A percentile compares a stretch with the other conserved stretches of the same genome.
These are phyloP conservation scores for Gandaritis pyraliata DNA, from an alignment of 2,888 invertebrate species.

Conservation along the genomic window DNA sequence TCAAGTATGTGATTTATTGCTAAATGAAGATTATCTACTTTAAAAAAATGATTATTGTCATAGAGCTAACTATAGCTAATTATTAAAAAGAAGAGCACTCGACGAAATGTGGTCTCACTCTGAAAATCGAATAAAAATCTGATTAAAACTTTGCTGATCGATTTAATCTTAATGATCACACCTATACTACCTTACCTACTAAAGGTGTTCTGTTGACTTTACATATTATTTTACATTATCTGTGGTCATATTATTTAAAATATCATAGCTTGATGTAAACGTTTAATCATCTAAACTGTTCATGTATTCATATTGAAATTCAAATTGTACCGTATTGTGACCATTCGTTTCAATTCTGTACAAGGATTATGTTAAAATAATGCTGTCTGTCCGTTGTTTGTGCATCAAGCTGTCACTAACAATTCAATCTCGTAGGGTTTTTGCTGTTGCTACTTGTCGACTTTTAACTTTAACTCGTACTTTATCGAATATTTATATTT, in stretches of 20 bases:
- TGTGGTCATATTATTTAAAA: conserved; percentile 54
- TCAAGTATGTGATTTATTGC: conserved; percentile 36
- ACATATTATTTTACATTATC: neutral
- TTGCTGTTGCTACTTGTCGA: conserved; percentile 71
- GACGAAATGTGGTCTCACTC: too few species aligned
- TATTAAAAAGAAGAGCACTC: too few species aligned
- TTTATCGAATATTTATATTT: conserved; percentile 79
- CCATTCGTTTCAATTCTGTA: conserved; percentile 75
- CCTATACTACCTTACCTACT: too few species aligned
- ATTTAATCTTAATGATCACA: too few species aligned
- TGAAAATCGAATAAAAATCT: too few species aligned
- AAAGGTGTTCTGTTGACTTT: too few species aligned
- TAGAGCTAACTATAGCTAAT: too few species aligned
- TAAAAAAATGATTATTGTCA: too few species aligned
- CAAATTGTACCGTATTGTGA: conserved; percentile 76
- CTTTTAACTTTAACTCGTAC: conserved; percentile 62
- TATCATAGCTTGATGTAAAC: conserved; percentile 62
- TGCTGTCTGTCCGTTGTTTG: conserved; percentile 79
- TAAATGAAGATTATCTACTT: too few species aligned
- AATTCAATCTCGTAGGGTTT: conserved; percentile 79
- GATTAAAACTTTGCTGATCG: too few species aligned
- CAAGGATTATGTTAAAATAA: conserved; percentile 83
- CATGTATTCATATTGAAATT: conserved; percentile 77
- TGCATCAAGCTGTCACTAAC: conserved; percentile 82
- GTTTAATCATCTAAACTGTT: conserved; percentile 73